These are phyloP conservation scores for Lethenteron camtschaticum DNA, from an alignment of 2,113 vertebrate genomes.

Conservation along the genomic window DNA sequence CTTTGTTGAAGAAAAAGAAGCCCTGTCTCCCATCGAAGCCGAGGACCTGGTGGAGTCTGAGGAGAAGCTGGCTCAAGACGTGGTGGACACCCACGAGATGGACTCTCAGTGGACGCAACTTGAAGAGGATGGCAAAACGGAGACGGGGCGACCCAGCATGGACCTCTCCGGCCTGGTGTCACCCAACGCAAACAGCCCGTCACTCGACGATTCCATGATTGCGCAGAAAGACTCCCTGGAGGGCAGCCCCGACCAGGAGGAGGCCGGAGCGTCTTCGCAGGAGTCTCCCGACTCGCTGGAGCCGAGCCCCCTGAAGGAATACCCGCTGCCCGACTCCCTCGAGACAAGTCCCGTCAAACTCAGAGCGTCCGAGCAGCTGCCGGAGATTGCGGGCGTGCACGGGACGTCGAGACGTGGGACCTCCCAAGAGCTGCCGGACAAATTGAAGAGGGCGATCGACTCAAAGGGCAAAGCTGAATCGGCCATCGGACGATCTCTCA, in stretches of 20 bases:
- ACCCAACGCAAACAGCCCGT: slow-evolving; percentile 52
- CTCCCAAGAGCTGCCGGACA: too few species aligned
- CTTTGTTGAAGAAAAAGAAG: background rate
- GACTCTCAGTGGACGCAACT: too few species aligned
- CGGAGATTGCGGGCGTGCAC: slow-evolving; percentile 25
- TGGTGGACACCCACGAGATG: too few species aligned
- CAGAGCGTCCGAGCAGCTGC: slow-evolving; percentile 18
- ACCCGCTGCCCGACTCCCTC: slow-evolving; percentile 69
- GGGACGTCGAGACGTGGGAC: background rate
- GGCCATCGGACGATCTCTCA: slow-evolving; percentile 49
- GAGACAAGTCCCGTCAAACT: slow-evolving; percentile 71
- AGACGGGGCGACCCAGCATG: slow-evolving; percentile 44
- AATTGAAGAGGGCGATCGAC: slow-evolving; percentile 22
- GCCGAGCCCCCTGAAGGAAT: slow-evolving; percentile 80
- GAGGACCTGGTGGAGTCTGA: slow-evolving; percentile 2
- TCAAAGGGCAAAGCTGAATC: slow-evolving; percentile 33
- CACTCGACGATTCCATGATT: slow-evolving; percentile 71
- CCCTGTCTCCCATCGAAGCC: background rate
- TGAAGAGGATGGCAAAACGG: slow-evolving; percentile 9
- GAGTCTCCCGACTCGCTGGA: slow-evolving; percentile 93
- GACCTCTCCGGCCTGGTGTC: slow-evolving; percentile 39
- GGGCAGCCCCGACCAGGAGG: slow-evolving; percentile 70
- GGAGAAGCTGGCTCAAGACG: background rate
- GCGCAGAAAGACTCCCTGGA: slow-evolving; percentile 92
- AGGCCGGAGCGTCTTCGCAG: slow-evolving; percentile 51